A percentile compares a stretch with the other conserved stretches of the same genome.
These are phyloP conservation scores for Burhinus oedicnemus DNA, from an alignment of 2,113 vertebrate genomes.

Conservation along the genomic window DNA sequence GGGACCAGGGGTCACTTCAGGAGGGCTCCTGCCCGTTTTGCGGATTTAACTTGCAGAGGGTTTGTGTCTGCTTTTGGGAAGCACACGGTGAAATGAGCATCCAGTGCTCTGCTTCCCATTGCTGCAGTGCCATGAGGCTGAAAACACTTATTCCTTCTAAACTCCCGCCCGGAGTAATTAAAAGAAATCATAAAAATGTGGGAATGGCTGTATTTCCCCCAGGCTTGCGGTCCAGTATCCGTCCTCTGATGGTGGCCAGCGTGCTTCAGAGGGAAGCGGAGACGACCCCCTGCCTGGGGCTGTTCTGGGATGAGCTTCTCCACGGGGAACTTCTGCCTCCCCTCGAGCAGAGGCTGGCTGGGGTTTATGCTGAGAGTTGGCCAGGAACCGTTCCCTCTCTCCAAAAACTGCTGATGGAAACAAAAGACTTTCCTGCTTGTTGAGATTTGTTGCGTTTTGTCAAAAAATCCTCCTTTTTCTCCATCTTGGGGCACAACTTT, in stretches of 20 bases:
- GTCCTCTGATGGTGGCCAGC: not conserved
- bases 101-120: not conserved
- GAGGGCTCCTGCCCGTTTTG: not conserved
- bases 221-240: fast-evolving
- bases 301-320: not conserved
- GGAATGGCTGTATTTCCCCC: not conserved
- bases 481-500: not conserved
- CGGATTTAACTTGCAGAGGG: not conserved
- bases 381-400: not conserved
- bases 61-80: not conserved
- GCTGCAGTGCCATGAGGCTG: not conserved
- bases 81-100: fast-evolving
- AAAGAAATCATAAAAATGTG: not conserved
- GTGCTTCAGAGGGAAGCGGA: not conserved
- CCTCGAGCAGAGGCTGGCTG: not conserved
- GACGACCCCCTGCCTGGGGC: not conserved
- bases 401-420: not conserved
- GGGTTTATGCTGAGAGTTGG: not conserved
- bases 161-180: not conserved
- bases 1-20: not conserved
- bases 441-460: not conserved
- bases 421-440: not conserved
- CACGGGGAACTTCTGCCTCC: not conserved
- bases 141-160: not conserved
- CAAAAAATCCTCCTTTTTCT: not conserved